Evolutionary conservation across 53 echinoderm and acorn worm species (phyloP), one percentile per base, ranked within the genome.

Genomic region (Echinometra lucunter): DNA sequence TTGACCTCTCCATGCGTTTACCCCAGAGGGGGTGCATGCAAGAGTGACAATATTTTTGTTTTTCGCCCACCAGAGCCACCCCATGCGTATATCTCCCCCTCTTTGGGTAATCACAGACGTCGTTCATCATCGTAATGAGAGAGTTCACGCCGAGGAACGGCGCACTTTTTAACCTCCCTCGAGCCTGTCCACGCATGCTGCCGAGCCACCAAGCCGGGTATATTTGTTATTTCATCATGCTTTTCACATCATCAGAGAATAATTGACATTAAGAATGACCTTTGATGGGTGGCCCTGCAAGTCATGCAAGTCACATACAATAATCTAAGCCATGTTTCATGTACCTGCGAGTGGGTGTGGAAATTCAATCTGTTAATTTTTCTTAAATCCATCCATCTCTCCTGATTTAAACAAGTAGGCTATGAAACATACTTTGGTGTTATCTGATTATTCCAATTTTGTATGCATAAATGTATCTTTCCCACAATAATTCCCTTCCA

Each of bases 141-240:
- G 9, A 32, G 67, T 67, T 67, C 67, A 67, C 67, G 67, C 10
- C 30, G 28, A 1, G 18, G 67, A 67, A 32, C 6, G 67, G 32
- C 67, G 67, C 32, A 67, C 67, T 67, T 67, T 67, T 12, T 12
- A 69, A 34, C 34, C 69, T 69, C 69, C 32, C 69, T 0, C 1
- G 69, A 28, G 69, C 12, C 30, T 32, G 69, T 10, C 8, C 69
- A 32, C 34, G 69, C 11, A 15, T 32, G 34, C 69, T 69, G 15
- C 69, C 1, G 69, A 32, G 69, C 69, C 78, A 40, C 21, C 42
- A 35, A 42, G 7, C 40, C 78, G 42, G 42, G 18, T 42, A 78
- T 19, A 78, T 78, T 19, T 78, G 38, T 42, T 78, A 42, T 78
- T 78, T 78, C 42, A 78, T 78, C 42, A 18, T 78, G 75, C 75